Evolutionary conservation across 2,888 invertebrate species (phyloP).

Genomic region (Phyllotreta striolata): DNA sequence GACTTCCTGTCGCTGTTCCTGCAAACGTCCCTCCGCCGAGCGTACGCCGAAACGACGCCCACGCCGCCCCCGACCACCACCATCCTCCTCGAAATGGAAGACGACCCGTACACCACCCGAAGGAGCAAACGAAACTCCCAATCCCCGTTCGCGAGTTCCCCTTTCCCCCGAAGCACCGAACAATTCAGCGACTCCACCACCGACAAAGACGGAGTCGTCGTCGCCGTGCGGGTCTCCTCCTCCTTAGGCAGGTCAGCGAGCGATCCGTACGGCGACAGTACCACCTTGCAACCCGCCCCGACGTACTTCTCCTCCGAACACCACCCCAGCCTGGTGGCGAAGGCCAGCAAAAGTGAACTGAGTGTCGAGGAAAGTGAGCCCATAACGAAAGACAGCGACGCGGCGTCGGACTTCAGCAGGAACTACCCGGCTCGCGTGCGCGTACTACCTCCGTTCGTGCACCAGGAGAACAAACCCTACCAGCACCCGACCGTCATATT

Average conservation of each 20-base stretch:
- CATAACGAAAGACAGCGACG: conserved; percentile 59
- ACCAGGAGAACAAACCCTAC: conserved; percentile 62
- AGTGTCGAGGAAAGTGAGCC: conserved; percentile 68
- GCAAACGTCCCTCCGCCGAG: conserved; percentile 50
- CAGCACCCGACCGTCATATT: conserved; percentile 64
- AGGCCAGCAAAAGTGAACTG: conserved; percentile 67
- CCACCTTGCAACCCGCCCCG: conserved; percentile 1
- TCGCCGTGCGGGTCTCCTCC: conserved; percentile 65
- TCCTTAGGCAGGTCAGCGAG: conserved; percentile 56
- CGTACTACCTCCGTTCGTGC: conserved; percentile 52
- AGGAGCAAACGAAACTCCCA: conserved; percentile 33
- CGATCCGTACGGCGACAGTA: conserved; percentile 35
- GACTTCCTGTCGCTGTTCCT: conserved; percentile 62
- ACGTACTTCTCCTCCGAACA: conserved; percentile 46
- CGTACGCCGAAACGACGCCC: conserved; percentile 41
- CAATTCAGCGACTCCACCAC: conserved; percentile 34
- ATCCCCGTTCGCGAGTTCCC: conserved; percentile 40
- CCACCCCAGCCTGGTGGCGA: conserved; percentile 63
- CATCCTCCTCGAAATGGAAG: conserved; percentile 35
- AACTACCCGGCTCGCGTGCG: conserved; percentile 51
- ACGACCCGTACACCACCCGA: conserved; percentile 21
- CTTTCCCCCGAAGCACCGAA: conserved; percentile 40
- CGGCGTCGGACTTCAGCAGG: conserved; percentile 40
- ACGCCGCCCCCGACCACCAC: conserved; percentile 34
- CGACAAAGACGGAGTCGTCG: conserved; percentile 58